A percentile compares a stretch with the other conserved stretches of the same genome.
phyloP scores from a whole-genome alignment of 2,113 vertebrate species.

The Seriola quinqueradiata region DNA sequence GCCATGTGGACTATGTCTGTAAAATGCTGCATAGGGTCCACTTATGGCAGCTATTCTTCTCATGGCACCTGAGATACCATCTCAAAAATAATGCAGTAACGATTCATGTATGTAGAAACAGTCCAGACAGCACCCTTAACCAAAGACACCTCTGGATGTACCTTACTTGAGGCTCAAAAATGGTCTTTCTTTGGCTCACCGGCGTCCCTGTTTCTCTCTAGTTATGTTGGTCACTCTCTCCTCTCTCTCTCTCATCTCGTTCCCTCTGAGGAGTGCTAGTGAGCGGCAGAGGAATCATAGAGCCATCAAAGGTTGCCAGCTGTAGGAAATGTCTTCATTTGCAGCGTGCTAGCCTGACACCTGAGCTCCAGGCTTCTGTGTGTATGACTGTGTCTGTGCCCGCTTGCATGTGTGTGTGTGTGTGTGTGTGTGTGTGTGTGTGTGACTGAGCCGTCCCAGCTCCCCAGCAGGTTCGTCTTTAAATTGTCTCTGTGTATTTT shows the following conservation, averaged over 20 bases:
- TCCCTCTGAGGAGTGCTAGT: slow-evolving; percentile 68
- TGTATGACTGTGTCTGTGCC: slow-evolving; percentile 31
- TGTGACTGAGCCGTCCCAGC: slow-evolving; percentile 85
- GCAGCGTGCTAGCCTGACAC: slow-evolving; percentile 69
- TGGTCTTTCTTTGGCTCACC: slow-evolving; percentile 24
- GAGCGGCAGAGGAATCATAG: slow-evolving; percentile 76
- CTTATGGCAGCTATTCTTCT: not conserved
- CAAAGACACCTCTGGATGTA: not conserved
- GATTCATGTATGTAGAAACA: not conserved
- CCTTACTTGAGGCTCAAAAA: not conserved
- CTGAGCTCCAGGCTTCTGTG: slow-evolving; percentile 75
- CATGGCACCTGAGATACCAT: not conserved
- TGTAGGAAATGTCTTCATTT: slow-evolving; percentile 83
- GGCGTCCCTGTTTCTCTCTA: slow-evolving; percentile 22
- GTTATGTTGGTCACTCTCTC: slow-evolving; percentile 50
- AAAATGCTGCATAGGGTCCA: not conserved
- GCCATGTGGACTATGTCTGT: not conserved
- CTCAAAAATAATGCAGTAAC: not conserved
- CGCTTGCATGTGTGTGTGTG: slow-evolving; percentile 5
- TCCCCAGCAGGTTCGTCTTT: slow-evolving; percentile 94
- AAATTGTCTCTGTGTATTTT: slow-evolving; percentile 97
- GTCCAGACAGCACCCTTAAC: not conserved
- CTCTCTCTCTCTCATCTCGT: slow-evolving; percentile 47
- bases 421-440: slow-evolving; percentile 44
- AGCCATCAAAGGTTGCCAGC: slow-evolving; percentile 80